phyloP scores from a whole-genome alignment of 2,888 invertebrate species.

The Sphecodes monilicornis region DNA sequence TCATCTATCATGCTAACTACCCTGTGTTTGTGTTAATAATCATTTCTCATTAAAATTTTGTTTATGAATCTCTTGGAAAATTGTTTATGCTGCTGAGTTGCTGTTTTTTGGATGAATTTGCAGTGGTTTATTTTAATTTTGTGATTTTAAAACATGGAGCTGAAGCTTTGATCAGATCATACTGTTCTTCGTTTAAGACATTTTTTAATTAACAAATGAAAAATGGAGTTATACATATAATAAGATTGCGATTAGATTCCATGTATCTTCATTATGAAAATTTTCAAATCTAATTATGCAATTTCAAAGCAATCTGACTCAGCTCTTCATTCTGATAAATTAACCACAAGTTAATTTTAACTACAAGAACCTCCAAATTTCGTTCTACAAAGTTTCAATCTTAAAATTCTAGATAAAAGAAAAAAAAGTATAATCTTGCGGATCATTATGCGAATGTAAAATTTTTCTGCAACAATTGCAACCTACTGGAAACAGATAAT shows the following conservation, averaged over 20 bases:
- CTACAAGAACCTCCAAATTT: neutral
- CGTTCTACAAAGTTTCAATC: neutral
- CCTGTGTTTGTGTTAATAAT: neutral
- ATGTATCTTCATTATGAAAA: neutral
- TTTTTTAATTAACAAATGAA: too few species aligned
- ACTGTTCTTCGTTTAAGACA: too few species aligned
- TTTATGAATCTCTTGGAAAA: neutral
- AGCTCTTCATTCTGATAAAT: neutral
- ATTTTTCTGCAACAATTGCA: too few species aligned
- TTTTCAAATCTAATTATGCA: neutral
- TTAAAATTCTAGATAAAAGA: too few species aligned
- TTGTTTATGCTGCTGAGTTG: neutral
- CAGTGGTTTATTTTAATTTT: neutral
- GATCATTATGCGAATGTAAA: too few species aligned
- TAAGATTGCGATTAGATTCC: neutral
- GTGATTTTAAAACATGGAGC: too few species aligned
- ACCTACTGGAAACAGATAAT: too few species aligned
- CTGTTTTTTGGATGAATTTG: neutral
- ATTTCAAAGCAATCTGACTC: neutral
- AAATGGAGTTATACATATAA: neutral
- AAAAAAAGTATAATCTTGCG: too few species aligned
- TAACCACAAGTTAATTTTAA: too few species aligned
- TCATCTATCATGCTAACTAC: neutral
- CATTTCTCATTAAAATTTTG: neutral
- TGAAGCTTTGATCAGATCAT: too few species aligned